Base-by-base conservation (phyloP, 1,140 invertebrate species). In the Drosophila teissieri region DNA sequence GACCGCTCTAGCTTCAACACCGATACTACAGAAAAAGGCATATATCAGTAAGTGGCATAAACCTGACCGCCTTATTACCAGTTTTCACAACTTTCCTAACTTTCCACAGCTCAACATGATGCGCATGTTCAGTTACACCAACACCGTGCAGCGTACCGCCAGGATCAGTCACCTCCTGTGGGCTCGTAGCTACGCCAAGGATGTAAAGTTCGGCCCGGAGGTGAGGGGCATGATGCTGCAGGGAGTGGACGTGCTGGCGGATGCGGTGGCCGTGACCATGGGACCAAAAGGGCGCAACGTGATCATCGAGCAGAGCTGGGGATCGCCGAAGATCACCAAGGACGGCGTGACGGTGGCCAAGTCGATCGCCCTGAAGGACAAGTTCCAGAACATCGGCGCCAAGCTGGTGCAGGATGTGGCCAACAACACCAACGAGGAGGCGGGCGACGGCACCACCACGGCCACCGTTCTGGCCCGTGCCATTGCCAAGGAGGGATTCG, bases 321-420 rank as follows among this genome's bases (percentile, higher is more conserved):
- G 99, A 7, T 97, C 97, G 56, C 99, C 99, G 10, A 99, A 99
- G 93, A 99, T 99, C 88, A 99, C 98, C 27, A 99, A 99, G 93
- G 99, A 99, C 92, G 99, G 99, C 79, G 99, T 99, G 0, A 99
- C 99, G 1, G 99, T 99, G 45, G 99, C 99, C 14, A 99, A 99
- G 92, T 96, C 97, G 3, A 96, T 99, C 51, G 98, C 99, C 92
- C 93, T 99, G 2, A 98, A 99, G 93, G 98, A 99, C 91, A 99
- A 99, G 93, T 99, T 98, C 93, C 98, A 99, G 93, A 99, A 99
- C 92, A 98, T 99, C 92, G 99, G 98, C 44, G 99, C 99, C 22
- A 99, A 98, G 92, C 93, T 99, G n/a, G 98, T 99, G 7, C 99
- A 99, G 93, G 98, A 99, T 93, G 99, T 99, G 37, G 98, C 99